Percentiles rank a stretch among this genome's conserved stretches.
These are phyloP conservation scores for Ctena decussata DNA, from an alignment of 2,888 invertebrate genomes.

Conservation along the genomic window DNA sequence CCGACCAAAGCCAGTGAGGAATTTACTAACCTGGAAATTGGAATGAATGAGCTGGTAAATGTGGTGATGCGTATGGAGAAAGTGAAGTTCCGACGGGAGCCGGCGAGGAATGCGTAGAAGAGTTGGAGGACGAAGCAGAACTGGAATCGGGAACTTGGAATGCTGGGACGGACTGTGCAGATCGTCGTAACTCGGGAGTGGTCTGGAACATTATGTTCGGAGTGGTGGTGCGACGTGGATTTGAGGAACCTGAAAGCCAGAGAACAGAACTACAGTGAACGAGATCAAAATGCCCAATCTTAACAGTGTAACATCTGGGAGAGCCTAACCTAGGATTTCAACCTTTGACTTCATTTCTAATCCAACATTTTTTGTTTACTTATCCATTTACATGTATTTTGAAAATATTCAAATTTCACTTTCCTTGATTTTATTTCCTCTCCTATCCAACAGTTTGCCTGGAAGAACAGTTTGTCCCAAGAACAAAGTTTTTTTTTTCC, in stretches of 20 bases:
- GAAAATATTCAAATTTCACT: no score
- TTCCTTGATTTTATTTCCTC: no score
- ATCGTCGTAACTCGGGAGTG: conserved; percentile 40
- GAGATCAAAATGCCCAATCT: no score
- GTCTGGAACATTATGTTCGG: conserved; percentile 64
- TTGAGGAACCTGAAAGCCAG: conserved; percentile 78
- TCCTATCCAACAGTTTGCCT: no score
- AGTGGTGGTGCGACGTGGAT: conserved; percentile 70
- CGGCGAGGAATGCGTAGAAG: conserved; percentile 98
- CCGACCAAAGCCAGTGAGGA: conserved; percentile 94
- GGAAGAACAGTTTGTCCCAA: no score
- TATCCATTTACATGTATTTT: no score
- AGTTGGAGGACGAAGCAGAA: conserved; percentile 98
- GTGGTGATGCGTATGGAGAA: conserved; percentile 85
- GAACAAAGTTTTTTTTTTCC: no score
- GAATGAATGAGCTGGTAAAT: conserved; percentile 88
- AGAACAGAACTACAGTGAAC: no score
- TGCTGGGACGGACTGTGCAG: conserved; percentile 39
- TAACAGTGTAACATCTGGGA: no score
- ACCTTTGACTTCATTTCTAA: no score
- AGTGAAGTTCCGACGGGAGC: conserved; percentile 89
- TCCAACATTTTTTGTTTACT: no score
- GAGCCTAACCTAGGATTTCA: no score
- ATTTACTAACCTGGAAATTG: conserved; percentile 92
- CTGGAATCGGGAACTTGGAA: conserved; percentile 88